These are phyloP conservation scores for Drosophila falleni DNA, from an alignment of 2,888 invertebrate species.

Conservation along the genomic window DNA sequence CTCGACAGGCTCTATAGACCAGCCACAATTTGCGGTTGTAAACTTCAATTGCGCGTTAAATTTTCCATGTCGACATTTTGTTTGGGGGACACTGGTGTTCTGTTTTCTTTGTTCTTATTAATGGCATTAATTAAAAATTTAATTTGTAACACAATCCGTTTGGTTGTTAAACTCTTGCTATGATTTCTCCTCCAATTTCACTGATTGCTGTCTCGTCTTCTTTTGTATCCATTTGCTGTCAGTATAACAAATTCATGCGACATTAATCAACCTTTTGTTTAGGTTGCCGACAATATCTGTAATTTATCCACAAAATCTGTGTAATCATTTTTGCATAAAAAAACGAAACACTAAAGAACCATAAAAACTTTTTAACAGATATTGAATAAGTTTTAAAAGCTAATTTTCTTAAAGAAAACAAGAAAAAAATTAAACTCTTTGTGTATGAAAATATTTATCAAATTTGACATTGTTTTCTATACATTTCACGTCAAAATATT, in stretches of 20 bases:
- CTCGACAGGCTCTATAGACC: constrained; percentile 26
- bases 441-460: no score
- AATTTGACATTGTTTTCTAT: no score
- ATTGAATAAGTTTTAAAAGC: neutral
- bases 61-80: constrained; percentile 68
- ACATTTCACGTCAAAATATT: no score
- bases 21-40: constrained; percentile 63
- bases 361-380: constrained; percentile 6
- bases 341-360: neutral
- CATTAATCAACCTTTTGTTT: constrained; percentile 44
- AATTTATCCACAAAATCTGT: constrained; percentile 30
- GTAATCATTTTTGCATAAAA: constrained; percentile 28
- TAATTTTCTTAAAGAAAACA: no score
- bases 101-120: constrained; percentile 50
- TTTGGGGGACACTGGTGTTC: constrained; percentile 1
- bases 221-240: constrained; percentile 12
- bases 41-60: constrained; percentile 81
- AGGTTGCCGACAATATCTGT: constrained; percentile 14
- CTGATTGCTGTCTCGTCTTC: constrained; percentile 5
- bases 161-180: constrained; percentile 40
- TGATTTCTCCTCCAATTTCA: constrained; percentile 26
- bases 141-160: constrained; percentile 65
- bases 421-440: no score
- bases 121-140: constrained; percentile 80
- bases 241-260: constrained; percentile 28